Base-by-base conservation (phyloP, 2,888 invertebrate species). In the Calliopum simillimum region DNA sequence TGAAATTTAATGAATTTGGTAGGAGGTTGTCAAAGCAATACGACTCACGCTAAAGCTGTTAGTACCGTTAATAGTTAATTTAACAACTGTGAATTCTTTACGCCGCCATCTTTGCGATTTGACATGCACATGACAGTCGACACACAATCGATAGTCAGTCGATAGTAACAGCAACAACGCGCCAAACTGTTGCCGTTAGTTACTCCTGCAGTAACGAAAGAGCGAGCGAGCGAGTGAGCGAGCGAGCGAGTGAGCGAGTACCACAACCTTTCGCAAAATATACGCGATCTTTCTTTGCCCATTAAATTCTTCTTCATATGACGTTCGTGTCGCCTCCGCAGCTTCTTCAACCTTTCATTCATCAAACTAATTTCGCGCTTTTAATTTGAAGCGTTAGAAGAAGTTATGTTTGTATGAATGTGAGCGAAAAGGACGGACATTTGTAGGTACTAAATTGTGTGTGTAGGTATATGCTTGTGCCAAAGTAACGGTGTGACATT, bases 361-460 rank as follows among this genome's bases (percentile, higher is more conserved):
- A 69, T 70, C 69, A 74, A 74, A 72, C 71, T 67, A 73, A 74
- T 75, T 75, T 74, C 71, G 73, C 74, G 74, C 74, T 71, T 75
- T 73, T 71, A 73, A 72, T 71, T 46, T 70, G 67, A 71, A 69
- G 56, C 68, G 61, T 71, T 58, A 59, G 65, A 55, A 67, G n/a
- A 16, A 14, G 43, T 33, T 33, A 14, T 23, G 13, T 33, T 21
- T 53, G 16, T 4, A 19, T 53, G 13, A 2, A n/a, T 19, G 55
- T 12, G 12, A 58, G 8, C 14, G 21, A 5, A 23, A 23, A 11
- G 41, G n/a, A 33, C 23, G 14, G 0, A 3, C 16, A 23, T 4
- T 2, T 44, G 13, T 61, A 1, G 46, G 5, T 44, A 12, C 33
- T 14, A 13, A 25, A 56, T 33, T n/a, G 13, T 13, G 13, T 13